Evolutionary conservation across 2,113 vertebrate genomes (phyloP), one percentile per base, ranked within the genome.

Genomic region (Polyodon spathula): DNA sequence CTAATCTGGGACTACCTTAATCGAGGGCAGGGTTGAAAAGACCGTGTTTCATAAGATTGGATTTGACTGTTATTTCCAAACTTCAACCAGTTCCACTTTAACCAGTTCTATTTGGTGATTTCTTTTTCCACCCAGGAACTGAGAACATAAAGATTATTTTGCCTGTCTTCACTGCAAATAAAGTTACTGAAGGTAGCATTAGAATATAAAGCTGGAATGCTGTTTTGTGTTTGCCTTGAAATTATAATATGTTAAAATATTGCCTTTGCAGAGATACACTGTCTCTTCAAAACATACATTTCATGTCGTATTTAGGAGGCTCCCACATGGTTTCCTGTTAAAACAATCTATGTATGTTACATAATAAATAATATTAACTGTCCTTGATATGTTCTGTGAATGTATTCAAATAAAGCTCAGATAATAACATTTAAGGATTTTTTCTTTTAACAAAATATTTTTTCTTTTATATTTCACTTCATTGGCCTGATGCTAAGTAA

Each of bases 281-380:
- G 50, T 48, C 14, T 53, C 50, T 53, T 61, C 10, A 41, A 50
- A 66, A 14, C 44, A 56, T 51, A 50, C 59, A 55, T 62, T 54
- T 50, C 53, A 51, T 61, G 53, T 60, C 14, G 8, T 44, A 56
- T 48, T 48, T 56, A 60, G 43, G 52, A 56, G 15, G 52, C 37
- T 38, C 39, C 27, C 17, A n/a, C 5, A 43, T 11, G n/a, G 42
- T 17, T 66, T 61, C 58, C 59, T 61, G 56, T 55, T 56, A 12
- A 42, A 66, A 61, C 63, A 53, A 60, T 48, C 52, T 66, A 66
- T 66, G 59, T 61, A 66, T 66, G 64, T 61, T 57, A 61, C 64
- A 66, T 65, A 61, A 46, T 46, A 46, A 46, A 46, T 10, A 14
- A 53, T 53, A 59, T 55, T 48, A 58, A 41, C 14, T 54, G 37